Conservation (phyloP, 1,140 invertebrate species). For the Calliopsis andreniformis region DNA sequence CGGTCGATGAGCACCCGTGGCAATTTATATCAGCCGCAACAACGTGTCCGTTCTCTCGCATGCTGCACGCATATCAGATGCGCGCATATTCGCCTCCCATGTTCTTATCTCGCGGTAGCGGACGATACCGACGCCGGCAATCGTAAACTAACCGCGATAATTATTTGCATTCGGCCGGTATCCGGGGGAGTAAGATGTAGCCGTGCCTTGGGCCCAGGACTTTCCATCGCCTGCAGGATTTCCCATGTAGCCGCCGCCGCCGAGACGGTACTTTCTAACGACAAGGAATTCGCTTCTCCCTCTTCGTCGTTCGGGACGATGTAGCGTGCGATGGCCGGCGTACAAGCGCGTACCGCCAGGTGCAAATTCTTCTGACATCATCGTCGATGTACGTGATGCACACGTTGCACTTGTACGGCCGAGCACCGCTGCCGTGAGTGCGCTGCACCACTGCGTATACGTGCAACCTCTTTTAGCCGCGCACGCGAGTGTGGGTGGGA, state of each 20-base stretch:
- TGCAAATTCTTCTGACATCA: constrained; percentile 76
- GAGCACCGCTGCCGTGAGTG: background rate
- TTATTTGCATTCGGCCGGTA: constrained; percentile 53
- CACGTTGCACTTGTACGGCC: constrained; percentile 52
- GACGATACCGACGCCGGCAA: constrained; percentile 29
- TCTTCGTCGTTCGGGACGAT: constrained; percentile 27
- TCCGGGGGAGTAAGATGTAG: constrained; percentile 55
- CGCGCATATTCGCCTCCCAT: constrained; percentile 14
- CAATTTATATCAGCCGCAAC: constrained; percentile 15
- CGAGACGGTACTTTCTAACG: constrained; percentile 46
- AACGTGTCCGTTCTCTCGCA: constrained; percentile 16
- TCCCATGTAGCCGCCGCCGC: constrained; percentile 31
- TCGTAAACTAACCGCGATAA: constrained; percentile 59
- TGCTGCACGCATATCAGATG: constrained; percentile 19
- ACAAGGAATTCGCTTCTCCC: constrained; percentile 53
- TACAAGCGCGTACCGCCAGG: constrained; percentile 68
- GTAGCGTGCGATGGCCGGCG: constrained; percentile 37
- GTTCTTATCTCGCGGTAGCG: constrained; percentile 42
- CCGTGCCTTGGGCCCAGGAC: constrained; percentile 32
- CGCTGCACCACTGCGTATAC: constrained; percentile 39
- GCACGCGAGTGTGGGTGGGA: constrained; percentile 68
- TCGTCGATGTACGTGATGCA: constrained; percentile 65
- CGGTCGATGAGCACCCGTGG: background rate
- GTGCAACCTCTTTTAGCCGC: constrained; percentile 40
- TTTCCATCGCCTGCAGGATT: constrained; percentile 58